Conservation (phyloP, 2,113 vertebrate species). For the Zapus hudsonius region DNA sequence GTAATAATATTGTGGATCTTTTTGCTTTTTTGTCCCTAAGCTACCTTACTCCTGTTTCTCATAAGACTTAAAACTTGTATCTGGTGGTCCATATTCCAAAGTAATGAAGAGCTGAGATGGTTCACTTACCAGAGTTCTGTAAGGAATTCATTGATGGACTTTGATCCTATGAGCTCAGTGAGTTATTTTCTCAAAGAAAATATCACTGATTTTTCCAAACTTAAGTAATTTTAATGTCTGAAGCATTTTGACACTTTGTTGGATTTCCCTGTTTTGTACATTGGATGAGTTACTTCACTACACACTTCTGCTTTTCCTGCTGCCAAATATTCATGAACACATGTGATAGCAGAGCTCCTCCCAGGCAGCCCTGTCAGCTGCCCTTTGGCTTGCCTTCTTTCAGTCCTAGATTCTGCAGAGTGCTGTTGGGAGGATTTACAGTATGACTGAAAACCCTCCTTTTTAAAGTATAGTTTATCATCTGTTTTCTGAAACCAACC, state of each 20-base stretch:
- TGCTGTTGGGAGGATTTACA: neutral
- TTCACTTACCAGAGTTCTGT: neutral
- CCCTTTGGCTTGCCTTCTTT: slow-evolving; percentile 4
- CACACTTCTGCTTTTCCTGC: neutral
- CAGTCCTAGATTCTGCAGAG: slow-evolving; percentile 27
- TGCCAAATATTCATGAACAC: neutral
- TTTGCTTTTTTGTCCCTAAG: neutral
- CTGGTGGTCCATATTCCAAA: neutral
- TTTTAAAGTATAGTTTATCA: slow-evolving; percentile 6
- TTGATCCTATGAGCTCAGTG: neutral
- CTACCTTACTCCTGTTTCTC: neutral
- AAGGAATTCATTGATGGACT: neutral
- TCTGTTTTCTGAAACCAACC: slow-evolving; percentile 44
- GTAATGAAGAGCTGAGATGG: neutral
- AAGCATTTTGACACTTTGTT: neutral
- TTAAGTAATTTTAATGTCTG: neutral
- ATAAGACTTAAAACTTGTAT: neutral
- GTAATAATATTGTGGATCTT: neutral
- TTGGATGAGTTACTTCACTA: neutral
- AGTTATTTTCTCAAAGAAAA: slow-evolving; percentile 42
- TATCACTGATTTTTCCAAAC: slow-evolving; percentile 29
- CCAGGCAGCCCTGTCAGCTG: neutral
- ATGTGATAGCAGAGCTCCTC: neutral
- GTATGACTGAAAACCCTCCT: slow-evolving; percentile 22
- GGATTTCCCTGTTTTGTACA: slow-evolving; percentile 8